Conservation (phyloP, 2,797 vertebrate species). For the Jordanella pulchra region DNA sequence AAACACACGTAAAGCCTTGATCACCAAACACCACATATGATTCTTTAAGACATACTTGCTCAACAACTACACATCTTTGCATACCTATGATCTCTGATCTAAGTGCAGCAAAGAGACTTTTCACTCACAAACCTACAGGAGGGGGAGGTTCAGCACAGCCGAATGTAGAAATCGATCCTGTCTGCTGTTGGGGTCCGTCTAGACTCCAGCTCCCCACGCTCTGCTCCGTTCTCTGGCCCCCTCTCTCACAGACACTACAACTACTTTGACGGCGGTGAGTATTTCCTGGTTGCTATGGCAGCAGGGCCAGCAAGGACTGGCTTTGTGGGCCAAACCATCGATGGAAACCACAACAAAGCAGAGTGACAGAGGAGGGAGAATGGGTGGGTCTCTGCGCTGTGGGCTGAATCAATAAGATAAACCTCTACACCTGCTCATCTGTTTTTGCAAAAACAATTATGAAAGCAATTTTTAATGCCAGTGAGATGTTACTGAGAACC, state of each 20-base stretch:
- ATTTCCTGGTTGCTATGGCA: constrained; percentile 86
- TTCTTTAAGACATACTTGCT: neutral
- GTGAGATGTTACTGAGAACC: neutral
- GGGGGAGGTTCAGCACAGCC: constrained; percentile 22
- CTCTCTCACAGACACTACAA: constrained; percentile 53
- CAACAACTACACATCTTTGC: constrained; percentile 21
- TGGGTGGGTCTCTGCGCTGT: constrained; percentile 37
- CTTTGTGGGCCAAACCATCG: constrained; percentile 77
- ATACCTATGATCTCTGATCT: constrained; percentile 23
- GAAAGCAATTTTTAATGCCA: neutral
- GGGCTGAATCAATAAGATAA: constrained; percentile 71
- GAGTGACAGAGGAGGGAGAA: constrained; percentile 48
- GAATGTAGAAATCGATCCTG: constrained; percentile 51
- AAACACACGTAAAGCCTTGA: neutral
- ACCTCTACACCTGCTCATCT: constrained; percentile 22
- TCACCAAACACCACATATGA: neutral
- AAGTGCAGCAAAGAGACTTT: constrained; percentile 16
- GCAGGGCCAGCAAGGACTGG: constrained; percentile 77
- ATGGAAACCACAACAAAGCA: constrained; percentile 79
- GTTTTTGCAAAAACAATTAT: neutral
- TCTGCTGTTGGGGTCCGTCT: constrained; percentile 54
- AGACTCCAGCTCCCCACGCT: constrained; percentile 55
- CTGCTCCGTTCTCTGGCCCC: constrained; percentile 49
- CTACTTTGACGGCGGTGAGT: constrained; percentile 70
- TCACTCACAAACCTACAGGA: constrained; percentile 37